Evolutionary conservation across 2,888 invertebrate genomes (phyloP).

Genomic region (Aleiodes alternator): DNA sequence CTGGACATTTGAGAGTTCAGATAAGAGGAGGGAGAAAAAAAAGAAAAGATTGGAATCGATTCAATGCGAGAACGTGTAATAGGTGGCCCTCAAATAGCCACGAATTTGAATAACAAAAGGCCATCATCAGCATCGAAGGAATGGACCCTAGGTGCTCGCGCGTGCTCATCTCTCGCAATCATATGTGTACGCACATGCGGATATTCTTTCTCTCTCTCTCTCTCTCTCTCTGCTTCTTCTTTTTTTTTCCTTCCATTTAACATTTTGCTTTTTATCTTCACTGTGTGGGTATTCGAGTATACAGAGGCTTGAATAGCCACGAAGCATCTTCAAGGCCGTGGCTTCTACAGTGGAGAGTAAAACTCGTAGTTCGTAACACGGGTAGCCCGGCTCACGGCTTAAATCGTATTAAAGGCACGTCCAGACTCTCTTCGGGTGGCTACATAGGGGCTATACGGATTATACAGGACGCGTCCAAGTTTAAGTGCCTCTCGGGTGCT

Average conservation of each 20-base stretch:
- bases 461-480: constrained; percentile 41
- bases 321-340: constrained; percentile 47
- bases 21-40: not conserved
- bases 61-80: constrained; percentile 1
- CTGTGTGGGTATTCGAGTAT: constrained; percentile 29
- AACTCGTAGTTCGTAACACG: constrained; percentile 62
- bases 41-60: constrained; percentile 18
- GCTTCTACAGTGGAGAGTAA: constrained; percentile 37
- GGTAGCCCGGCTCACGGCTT: constrained; percentile 61
- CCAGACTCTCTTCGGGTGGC: constrained; percentile 50
- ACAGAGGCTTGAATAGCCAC: constrained; percentile 36
- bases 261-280: constrained; percentile 7
- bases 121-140: constrained; percentile 36
- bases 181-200: constrained; percentile 3
- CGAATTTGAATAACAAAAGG: constrained; percentile 41
- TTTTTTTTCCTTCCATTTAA: constrained; percentile 3
- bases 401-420: constrained; percentile 67
- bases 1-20: not conserved
- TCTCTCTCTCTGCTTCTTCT: not conserved
- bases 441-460: constrained; percentile 38
- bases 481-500: constrained; percentile 40
- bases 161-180: constrained; percentile 11
- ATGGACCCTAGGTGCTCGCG: constrained; percentile 25
- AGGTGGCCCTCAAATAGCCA: constrained; percentile 12
- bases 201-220: not conserved